phyloP scores from a whole-genome alignment of 1,140 invertebrate genomes.

The Bicyclus anynana region DNA sequence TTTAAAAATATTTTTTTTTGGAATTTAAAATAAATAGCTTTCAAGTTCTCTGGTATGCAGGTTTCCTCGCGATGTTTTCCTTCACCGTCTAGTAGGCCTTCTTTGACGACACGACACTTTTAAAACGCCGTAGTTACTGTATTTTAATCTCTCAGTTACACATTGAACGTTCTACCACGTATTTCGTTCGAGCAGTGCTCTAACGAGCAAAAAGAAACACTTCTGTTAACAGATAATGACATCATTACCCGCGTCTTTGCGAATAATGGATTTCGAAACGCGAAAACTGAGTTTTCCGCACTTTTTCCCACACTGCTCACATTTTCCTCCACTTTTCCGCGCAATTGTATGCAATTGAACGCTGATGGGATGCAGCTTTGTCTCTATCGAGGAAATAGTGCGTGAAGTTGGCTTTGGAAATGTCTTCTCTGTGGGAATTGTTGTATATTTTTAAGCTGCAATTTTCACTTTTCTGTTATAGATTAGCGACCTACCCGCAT shows the following conservation, averaged over 20 bases:
- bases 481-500: no score
- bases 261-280: conserved; percentile 6
- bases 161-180: no score
- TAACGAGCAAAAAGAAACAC: not conserved
- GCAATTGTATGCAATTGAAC: conserved; percentile 10
- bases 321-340: not conserved
- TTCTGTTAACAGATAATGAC: conserved; percentile 6
- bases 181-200: not conserved
- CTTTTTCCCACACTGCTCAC: not conserved
- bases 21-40: no score
- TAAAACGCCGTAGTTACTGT: no score
- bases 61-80: no score
- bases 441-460: not conserved
- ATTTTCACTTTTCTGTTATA: not conserved
- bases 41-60: no score
- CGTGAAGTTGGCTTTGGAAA: not conserved
- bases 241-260: conserved; percentile 2
- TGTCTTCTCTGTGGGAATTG: not conserved
- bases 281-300: conserved; percentile 6
- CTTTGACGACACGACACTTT: no score
- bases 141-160: no score
- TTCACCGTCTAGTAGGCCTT: no score
- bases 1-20: no score
- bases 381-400: conserved; percentile 1
- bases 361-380: conserved; percentile 1